Evolutionary conservation across 2,113 vertebrate species (phyloP), one percentile per base, ranked within the genome.

Genomic region (Osmerus mordax): DNA sequence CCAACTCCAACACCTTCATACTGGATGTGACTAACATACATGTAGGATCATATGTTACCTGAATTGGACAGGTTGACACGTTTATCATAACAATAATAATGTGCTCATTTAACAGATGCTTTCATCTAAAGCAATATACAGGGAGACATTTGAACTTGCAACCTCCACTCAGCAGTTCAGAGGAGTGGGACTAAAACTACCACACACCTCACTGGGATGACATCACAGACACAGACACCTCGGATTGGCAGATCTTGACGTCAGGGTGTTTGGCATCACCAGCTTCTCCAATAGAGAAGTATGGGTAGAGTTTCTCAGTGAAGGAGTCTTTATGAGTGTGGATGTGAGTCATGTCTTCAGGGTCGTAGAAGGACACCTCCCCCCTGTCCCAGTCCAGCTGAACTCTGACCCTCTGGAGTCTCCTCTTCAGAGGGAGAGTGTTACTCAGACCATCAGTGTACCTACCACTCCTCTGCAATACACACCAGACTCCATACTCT

Each of bases 271-370:
- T 55, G 7, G 70, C 54, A 12, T 71, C 47, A 62, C 5, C 29
- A 66, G 76, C 1, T 0, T 0, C 0, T 29, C 52, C 69, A 51
- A 74, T 0, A 15, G 0, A 0, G 0, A 85, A 77, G 47, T 8
- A 85, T 3, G 86, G 84, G 62, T 76, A 71, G 18, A 81, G 61
- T 74, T 72, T 88, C 74, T 82, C 79, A 53, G 71, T 81, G 79
- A 85, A 85, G 56, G 72, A 77, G 68, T 71, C 32, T 77, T 13
- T 75, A 68, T 79, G 0, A 19, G 74, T 81, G 74, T 0, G 72
- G 70, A 86, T 69, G 29, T 21, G 76, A 65, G 54, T 72, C 75
- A 14, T 74, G 65, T 70, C 71, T 72, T 84, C 79, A 60, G 77
- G 3, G 55, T 75, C 0, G 25, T 76, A 68, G 71, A 86, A 86